Conservation (phyloP, 2,797 vertebrate species). For the Aplochiton taeniatus region DNA sequence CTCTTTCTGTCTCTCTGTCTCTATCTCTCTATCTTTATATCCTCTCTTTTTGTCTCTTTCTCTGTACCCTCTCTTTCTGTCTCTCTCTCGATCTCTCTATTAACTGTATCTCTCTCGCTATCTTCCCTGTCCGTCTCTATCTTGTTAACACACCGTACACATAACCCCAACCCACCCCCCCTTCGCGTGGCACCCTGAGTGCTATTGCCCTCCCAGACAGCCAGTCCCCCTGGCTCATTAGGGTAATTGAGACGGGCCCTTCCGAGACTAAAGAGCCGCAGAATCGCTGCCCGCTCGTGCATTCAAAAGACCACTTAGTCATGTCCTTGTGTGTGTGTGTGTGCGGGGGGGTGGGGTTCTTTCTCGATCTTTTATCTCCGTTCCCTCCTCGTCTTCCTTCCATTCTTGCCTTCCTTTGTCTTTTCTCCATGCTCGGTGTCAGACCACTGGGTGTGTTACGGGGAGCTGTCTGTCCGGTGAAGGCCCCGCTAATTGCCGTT, state of each 20-base stretch:
- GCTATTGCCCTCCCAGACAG: slow-evolving; percentile 49
- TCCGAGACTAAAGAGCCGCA: slow-evolving; percentile 66
- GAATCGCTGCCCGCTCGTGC: slow-evolving; percentile 62
- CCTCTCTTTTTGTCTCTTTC: background rate
- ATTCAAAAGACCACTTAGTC: slow-evolving; percentile 72
- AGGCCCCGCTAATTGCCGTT: slow-evolving; percentile 47
- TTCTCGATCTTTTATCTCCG: slow-evolving; percentile 36
- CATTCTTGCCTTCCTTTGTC: slow-evolving; percentile 32
- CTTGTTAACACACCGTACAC: background rate
- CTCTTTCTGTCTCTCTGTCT: too few species aligned
- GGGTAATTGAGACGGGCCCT: slow-evolving; percentile 73
- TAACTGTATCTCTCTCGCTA: slow-evolving; percentile 14
- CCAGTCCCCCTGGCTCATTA: slow-evolving; percentile 70
- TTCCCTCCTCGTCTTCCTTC: slow-evolving; percentile 25
- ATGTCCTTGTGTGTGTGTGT: slow-evolving; percentile 54
- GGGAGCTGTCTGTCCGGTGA: slow-evolving; percentile 22
- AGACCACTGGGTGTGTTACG: slow-evolving; percentile 33
- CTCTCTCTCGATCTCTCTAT: slow-evolving; percentile 6
- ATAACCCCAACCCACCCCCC: background rate
- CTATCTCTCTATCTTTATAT: slow-evolving; percentile 26
- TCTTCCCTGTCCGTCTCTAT: slow-evolving; percentile 2
- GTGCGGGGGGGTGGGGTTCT: slow-evolving; percentile 27
- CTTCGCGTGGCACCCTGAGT: slow-evolving; percentile 41
- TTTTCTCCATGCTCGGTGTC: slow-evolving; percentile 14
- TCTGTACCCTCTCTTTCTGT: slow-evolving; percentile 9